These are phyloP conservation scores for Neodiprion lecontei DNA, from an alignment of 1,140 invertebrate species.

Conservation along the genomic window DNA sequence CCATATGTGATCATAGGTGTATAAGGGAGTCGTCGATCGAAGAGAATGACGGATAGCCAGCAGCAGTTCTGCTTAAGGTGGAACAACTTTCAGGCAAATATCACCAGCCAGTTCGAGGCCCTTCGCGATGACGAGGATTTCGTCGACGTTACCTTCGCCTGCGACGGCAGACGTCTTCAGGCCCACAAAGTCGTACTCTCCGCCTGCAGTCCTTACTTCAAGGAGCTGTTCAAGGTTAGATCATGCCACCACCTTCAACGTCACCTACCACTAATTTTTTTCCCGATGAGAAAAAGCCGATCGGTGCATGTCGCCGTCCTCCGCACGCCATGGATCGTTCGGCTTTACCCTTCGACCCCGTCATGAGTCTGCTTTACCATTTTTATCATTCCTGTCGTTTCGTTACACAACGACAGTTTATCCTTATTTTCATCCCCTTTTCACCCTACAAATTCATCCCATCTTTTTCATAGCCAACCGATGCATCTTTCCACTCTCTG, in stretches of 20 bases:
- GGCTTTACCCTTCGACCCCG: background rate
- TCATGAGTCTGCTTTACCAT: too few relatives aligned
- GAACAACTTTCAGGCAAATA: conserved; percentile 92
- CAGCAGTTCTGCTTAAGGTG: conserved; percentile 91
- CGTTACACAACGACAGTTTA: too few relatives aligned
- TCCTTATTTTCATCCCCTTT: too few relatives aligned
- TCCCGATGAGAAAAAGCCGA: conserved; percentile 8
- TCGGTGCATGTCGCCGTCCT: conserved; percentile 24
- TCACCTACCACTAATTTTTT: background rate
- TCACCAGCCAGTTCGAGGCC: conserved; percentile 81
- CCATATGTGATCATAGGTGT: conserved; percentile 54
- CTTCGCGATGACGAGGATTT: conserved; percentile 81
- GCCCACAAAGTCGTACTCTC: conserved; percentile 84
- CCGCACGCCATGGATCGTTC: background rate
- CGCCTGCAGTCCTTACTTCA: conserved; percentile 82
- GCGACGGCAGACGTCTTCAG: conserved; percentile 77
- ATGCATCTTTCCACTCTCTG: too few relatives aligned
- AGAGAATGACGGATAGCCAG: conserved; percentile 60
- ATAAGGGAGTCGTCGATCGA: conserved; percentile 44
- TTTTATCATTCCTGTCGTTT: too few relatives aligned
- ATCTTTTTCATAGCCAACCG: too few relatives aligned
- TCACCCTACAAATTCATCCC: too few relatives aligned
- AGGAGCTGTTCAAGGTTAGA: conserved; percentile 82
- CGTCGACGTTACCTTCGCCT: conserved; percentile 84
- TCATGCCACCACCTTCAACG: conserved; percentile 26